Evolutionary conservation across 2,113 vertebrate species (phyloP), one percentile per base, ranked within the genome.

Genomic region (Chloropsis hardwickii): DNA sequence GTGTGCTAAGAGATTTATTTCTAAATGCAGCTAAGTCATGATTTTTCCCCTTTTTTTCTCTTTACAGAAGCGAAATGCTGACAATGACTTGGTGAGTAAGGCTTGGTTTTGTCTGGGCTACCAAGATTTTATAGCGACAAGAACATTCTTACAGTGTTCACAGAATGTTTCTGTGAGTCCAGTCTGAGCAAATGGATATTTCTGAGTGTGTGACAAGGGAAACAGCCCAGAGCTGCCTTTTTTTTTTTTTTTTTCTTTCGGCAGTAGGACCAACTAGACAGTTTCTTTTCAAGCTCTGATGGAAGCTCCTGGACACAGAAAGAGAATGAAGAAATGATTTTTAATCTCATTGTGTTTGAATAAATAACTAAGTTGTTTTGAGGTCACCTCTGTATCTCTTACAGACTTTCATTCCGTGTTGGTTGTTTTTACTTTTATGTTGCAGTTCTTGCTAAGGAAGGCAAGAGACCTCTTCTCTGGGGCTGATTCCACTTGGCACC

Each of bases 41-140:
- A 81, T 16, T 40, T 80, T 37, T 14, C 4, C 6, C 22, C 5
- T 86, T 72, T 91, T 87, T 79, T 96, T 97, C 91, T 92, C 92
- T 96, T 98, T 96, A 79, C 97, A 98, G 98, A 98, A 97, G 40
- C 96, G 91, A 93, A 96, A 90, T 92, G 86, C 92, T 72, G 72
- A 96, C 50, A 94, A 96, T 54, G 90, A 88, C 80, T 88, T 95
- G 95, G 98, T 98, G 83, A 98, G 98, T 98, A 91, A 61, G 22
- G 13, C 14, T 73, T 85, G 66, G 3, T 60, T 95, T 92, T 90
- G 12, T 72, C 25, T 0, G 0, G 12, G 10, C 35, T 81, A 12
- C 42, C 53, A 69, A 44, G 44, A 42, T 35, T 65, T 50, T 42
- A 25, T 7, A 65, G 27, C 20, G 48, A 74, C 25, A 50, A 57